phyloP scores from a whole-genome alignment of 2,113 vertebrate species.

The Gadus macrocephalus region DNA sequence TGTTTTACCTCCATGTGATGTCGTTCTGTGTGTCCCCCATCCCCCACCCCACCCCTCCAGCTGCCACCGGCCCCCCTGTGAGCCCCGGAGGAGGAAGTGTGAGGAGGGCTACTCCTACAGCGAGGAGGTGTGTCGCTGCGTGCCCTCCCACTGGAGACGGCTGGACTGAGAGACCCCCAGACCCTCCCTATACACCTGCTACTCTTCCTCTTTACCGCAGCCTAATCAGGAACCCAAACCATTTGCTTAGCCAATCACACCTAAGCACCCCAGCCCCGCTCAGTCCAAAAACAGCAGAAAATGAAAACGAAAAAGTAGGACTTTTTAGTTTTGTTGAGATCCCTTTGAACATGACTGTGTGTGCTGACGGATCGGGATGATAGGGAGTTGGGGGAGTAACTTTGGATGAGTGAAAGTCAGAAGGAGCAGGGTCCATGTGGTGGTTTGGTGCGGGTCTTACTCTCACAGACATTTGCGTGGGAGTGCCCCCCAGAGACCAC shows the following conservation, averaged over 20 bases:
- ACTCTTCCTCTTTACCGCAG: too few species aligned
- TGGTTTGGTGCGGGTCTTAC: neutral
- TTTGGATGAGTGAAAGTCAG: neutral
- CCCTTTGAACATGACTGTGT: neutral
- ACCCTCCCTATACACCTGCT: too few species aligned
- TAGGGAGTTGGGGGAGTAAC: neutral
- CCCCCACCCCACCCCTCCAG: constrained; percentile 50
- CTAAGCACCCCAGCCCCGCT: neutral
- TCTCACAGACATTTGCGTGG: neutral
- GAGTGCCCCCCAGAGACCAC: neutral
- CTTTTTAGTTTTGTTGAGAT: constrained; percentile 13
- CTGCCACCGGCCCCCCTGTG: constrained; percentile 85
- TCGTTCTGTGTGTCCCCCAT: neutral
- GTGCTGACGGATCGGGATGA: neutral
- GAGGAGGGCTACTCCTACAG: constrained; percentile 85
- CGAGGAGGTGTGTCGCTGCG: constrained; percentile 93
- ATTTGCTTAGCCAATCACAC: too few species aligned
- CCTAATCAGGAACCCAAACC: too few species aligned
- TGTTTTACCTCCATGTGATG: neutral
- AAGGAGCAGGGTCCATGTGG: neutral
- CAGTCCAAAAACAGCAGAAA: neutral
- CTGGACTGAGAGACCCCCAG: constrained; percentile 54
- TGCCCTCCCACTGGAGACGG: constrained; percentile 91
- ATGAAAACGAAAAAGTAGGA: constrained; percentile 9
- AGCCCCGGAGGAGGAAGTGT: constrained; percentile 78